Base-by-base conservation (phyloP, 2,888 invertebrate genomes). In the Acleris literana region DNA sequence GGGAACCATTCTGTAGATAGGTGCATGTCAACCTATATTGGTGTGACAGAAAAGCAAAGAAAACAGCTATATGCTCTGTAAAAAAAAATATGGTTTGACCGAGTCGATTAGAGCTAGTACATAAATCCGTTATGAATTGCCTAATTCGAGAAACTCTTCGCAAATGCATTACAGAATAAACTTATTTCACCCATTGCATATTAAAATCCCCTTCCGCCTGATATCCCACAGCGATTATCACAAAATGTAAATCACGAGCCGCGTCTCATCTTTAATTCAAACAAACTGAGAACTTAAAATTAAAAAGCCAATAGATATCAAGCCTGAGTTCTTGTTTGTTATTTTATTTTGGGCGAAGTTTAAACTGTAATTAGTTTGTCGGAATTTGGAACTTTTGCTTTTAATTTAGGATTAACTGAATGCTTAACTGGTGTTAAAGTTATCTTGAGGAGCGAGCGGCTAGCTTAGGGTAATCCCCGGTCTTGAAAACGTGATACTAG, bases 361-460 rank as follows among this genome's bases (percentile, higher is more conserved):
- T 51, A 70, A 69, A 64, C 59, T 55, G 66, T 57, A 64, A 69
- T 70, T 69, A 70, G 63, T 62, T 56, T 20, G 56, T 59, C 44
- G 63, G 51, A 64, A 33, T 33, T 33, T 52, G 53, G 48, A 67
- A 64, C 67, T 70, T 67, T 62, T 39, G 64, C 59, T 61, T 59
- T 55, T 54, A 61, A 63, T 52, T 46, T 61, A 25, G 49, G 54
- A 68, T 63, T 62, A 63, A 55, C 25, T 44, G 55, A 58, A 62
- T 58, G 53, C 64, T 68, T 68, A 60, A 57, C 52, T 55, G 63
- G 63, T 33, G 25, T 29, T 57, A 33, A 63, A 51, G 43, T 55
- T 58, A 18, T n/a, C 25, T 53, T 51, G 25, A 9, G 5, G 22
- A 54, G 48, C 48, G 20, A 29, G 17, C 46, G 16, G 20, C 53